These are phyloP conservation scores for Caenorhabditis macrosperma DNA, from an alignment of 2,888 invertebrate genomes.

Conservation along the genomic window DNA sequence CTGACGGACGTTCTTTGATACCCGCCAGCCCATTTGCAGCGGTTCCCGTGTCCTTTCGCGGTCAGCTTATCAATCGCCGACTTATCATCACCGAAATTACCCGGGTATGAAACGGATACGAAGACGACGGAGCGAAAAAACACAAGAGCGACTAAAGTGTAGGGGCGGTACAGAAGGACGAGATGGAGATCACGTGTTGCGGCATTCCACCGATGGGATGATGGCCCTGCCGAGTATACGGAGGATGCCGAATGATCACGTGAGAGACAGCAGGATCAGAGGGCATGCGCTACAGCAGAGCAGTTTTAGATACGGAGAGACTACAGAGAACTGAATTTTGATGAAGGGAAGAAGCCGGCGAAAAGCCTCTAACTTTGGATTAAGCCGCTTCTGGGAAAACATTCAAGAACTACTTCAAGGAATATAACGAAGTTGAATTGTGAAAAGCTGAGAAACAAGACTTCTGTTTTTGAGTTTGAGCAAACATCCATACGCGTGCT, in stretches of 20 bases:
- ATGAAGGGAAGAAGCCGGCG: too few relatives aligned
- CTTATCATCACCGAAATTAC: conserved; percentile 1
- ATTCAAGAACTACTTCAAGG: too few relatives aligned
- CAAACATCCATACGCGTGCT: background rate
- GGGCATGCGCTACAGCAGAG: background rate
- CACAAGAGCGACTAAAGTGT: conserved; percentile 13
- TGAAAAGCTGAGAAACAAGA: too few relatives aligned
- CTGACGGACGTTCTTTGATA: conserved; percentile 2
- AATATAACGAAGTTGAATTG: background rate
- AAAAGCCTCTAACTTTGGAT: too few relatives aligned
- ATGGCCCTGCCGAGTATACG: background rate
- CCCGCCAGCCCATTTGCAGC: background rate
- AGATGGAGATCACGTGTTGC: conserved; percentile 20
- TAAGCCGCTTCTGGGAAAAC: too few relatives aligned
- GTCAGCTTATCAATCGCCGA: conserved; percentile 19
- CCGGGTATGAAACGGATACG: conserved; percentile 18
- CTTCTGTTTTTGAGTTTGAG: background rate
- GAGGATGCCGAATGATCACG: conserved; percentile 8
- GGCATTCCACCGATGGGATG: conserved; percentile 4
- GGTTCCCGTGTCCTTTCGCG: background rate
- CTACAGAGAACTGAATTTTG: background rate
- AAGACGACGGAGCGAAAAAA: background rate
- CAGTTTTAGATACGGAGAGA: background rate
- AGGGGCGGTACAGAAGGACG: conserved; percentile 1
- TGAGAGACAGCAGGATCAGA: background rate